These are phyloP conservation scores for Drosophila aldrichi DNA, from an alignment of 2,888 invertebrate genomes.

Conservation along the genomic window DNA sequence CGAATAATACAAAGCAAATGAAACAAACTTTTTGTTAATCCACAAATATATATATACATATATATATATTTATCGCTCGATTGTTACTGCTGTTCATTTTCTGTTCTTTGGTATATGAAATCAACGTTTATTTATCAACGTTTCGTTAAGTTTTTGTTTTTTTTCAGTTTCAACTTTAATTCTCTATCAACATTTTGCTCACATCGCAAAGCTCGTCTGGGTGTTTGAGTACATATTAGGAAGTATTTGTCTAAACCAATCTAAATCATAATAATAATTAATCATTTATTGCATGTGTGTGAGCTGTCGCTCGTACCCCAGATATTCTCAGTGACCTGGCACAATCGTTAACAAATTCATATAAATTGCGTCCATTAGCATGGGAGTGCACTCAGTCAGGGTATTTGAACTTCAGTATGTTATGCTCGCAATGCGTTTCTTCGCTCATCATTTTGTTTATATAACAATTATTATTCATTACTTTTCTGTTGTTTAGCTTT, in stretches of 20 bases:
- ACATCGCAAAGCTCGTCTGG: constrained; percentile 22
- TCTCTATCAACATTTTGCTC: constrained; percentile 29
- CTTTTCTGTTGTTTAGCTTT: constrained; percentile 52
- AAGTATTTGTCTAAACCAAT: constrained; percentile 25
- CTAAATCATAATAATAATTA: constrained; percentile 43
- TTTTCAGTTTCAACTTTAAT: constrained; percentile 26
- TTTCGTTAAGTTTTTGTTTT: constrained; percentile 20
- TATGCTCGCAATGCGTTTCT: constrained; percentile 31
- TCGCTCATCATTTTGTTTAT: constrained; percentile 68
- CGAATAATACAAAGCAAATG: constrained; percentile 21
- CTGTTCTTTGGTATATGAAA: constrained; percentile 35
- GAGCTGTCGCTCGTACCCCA: constrained; percentile 14
- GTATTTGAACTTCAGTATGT: constrained; percentile 19
- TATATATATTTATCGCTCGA: constrained; percentile 62
- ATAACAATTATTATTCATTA: constrained; percentile 58
- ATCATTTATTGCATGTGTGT: constrained; percentile 33
- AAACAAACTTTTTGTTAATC: constrained; percentile 58
- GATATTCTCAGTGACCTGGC: constrained; percentile 4
- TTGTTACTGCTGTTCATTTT: constrained; percentile 39
- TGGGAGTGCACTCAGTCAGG: constrained; percentile 15
- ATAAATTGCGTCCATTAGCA: background rate
- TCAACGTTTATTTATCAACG: constrained; percentile 36
- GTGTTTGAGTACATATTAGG: constrained; percentile 30
- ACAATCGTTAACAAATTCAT: background rate
- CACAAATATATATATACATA: constrained; percentile 69